phyloP scores from a whole-genome alignment of 2,113 vertebrate genomes.

The Cynopterus brachyotis region DNA sequence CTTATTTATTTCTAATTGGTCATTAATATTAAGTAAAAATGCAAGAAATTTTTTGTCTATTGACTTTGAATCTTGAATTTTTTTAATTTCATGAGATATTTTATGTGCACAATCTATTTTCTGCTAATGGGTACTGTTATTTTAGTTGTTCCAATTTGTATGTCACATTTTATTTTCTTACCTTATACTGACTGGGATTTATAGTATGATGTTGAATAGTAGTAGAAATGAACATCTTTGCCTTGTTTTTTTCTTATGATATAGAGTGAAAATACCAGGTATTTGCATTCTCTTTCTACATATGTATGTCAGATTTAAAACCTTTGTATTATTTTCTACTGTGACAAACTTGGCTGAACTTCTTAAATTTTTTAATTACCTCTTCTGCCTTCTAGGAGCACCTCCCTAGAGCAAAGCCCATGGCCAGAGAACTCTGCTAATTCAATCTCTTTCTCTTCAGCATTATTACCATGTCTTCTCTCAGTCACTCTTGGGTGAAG shows the following conservation, averaged over 20 bases:
- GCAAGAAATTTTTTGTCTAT: neutral
- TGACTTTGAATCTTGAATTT: neutral
- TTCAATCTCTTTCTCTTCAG: neutral
- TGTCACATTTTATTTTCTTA: neutral
- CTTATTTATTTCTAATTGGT: neutral
- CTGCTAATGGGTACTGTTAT: neutral
- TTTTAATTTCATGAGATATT: neutral
- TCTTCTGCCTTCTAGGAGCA: neutral
- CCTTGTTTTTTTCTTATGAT: neutral
- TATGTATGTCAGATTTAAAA: neutral
- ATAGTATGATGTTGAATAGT: neutral
- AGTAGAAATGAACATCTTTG: neutral
- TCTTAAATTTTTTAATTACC: neutral
- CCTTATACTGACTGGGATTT: neutral
- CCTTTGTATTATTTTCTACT: neutral
- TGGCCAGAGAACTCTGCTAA: neutral
- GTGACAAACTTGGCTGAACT: neutral
- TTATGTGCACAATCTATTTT: neutral
- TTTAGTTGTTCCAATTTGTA: neutral
- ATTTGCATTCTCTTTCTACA: neutral
- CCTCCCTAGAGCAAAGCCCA: neutral
- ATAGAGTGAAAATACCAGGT: neutral
- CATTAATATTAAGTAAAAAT: neutral
- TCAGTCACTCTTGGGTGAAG: neutral
- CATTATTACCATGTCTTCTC: neutral